Percentiles rank a stretch among this genome's conserved stretches.
phyloP scores from a whole-genome alignment of 1,140 invertebrate genomes.

The Achatina immaculata region DNA sequence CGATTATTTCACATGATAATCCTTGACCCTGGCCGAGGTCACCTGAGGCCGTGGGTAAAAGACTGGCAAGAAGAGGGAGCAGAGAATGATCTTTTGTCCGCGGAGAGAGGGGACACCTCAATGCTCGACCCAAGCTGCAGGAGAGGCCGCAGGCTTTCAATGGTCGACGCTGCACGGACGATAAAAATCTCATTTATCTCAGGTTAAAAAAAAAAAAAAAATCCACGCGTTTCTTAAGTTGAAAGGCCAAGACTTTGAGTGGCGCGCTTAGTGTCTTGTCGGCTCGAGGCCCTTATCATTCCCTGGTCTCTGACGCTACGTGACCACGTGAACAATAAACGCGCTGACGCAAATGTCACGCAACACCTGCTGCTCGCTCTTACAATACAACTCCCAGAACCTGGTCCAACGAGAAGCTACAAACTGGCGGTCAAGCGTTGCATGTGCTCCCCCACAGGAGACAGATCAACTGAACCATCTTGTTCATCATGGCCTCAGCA shows the following conservation, averaged over 20 bases:
- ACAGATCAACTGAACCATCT: too few relatives aligned
- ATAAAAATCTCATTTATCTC: neutral
- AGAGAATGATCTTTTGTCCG: slow-evolving; percentile 7
- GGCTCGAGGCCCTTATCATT: neutral
- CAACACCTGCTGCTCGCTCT: slow-evolving; percentile 1
- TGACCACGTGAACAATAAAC: neutral
- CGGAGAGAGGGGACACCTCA: neutral
- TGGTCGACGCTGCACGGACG: neutral
- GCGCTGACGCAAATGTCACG: neutral
- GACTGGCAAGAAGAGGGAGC: neutral
- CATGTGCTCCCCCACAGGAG: too few relatives aligned
- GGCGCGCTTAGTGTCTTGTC: neutral
- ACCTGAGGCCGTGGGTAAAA: slow-evolving; percentile 13
- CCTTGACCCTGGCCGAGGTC: neutral
- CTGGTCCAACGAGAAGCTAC: too few relatives aligned
- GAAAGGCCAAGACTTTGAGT: neutral
- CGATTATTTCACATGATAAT: slow-evolving; percentile 10
- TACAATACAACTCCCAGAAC: neutral
- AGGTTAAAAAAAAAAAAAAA: too few relatives aligned
- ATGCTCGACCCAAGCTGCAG: neutral
- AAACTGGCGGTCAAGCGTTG: too few relatives aligned
- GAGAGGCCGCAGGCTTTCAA: neutral
- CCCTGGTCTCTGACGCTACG: neutral
- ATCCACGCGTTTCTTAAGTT: neutral
- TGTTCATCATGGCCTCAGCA: too few relatives aligned